Percentiles rank a stretch among this genome's conserved stretches.
These are phyloP conservation scores for Ceratoteleas bidentatus DNA, from an alignment of 1,140 invertebrate species.

Conservation along the genomic window DNA sequence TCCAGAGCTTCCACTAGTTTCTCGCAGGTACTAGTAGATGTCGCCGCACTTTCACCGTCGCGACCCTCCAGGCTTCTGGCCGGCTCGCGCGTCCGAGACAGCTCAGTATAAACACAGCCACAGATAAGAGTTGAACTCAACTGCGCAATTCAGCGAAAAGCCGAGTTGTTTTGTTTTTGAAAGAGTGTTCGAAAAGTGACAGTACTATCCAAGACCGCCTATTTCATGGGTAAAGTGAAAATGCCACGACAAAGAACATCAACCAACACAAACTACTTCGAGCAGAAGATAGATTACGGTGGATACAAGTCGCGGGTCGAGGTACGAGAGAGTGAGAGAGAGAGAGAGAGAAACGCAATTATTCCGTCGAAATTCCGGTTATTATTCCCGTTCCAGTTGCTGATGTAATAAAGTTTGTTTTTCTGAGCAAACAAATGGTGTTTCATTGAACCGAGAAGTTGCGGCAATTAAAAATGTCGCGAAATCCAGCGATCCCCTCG, in stretches of 20 bases:
- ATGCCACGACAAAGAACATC: conserved; percentile 44
- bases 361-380: not conserved
- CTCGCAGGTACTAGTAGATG: no score
- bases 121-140: not conserved
- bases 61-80: not conserved
- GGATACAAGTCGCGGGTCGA: conserved; percentile 38
- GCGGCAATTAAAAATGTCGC: no score
- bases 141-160: not conserved
- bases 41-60: not conserved
- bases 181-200: not conserved
- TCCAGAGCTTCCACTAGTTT: no score
- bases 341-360: not conserved
- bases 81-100: not conserved
- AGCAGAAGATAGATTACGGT: conserved; percentile 30
- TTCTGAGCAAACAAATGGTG: no score
- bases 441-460: no score
- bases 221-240: conserved; percentile 50
- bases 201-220: not conserved
- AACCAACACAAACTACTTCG: conserved; percentile 37
- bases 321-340: conserved; percentile 16
- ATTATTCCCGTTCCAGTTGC: not conserved
- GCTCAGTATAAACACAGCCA: conserved; percentile 33
- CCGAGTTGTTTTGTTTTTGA: not conserved
- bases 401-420: no score
- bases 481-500: no score